These are phyloP conservation scores for Megamerina dolium DNA, from an alignment of 2,888 invertebrate genomes.

Conservation along the genomic window DNA sequence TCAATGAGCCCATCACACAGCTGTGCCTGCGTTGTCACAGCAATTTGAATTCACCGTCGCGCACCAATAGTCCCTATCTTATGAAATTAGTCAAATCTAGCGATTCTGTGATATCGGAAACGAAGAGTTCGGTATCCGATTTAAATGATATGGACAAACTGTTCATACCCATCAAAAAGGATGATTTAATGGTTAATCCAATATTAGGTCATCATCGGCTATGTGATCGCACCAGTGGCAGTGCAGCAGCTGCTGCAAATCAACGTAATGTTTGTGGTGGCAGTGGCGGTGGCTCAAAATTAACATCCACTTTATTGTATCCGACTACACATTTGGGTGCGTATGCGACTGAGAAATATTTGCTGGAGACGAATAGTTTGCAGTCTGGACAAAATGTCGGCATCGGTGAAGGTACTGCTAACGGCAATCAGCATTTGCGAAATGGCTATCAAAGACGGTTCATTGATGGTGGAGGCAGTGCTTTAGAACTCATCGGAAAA, in stretches of 20 bases:
- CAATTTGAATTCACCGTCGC: constrained; percentile 51
- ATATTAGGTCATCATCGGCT: constrained; percentile 57
- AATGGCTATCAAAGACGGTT: constrained; percentile 35
- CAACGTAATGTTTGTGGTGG: neutral
- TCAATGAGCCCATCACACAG: constrained; percentile 36
- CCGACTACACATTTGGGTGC: constrained; percentile 30
- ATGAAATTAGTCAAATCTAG: constrained; percentile 49
- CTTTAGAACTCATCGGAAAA: constrained; percentile 31
- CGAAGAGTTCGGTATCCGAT: constrained; percentile 49
- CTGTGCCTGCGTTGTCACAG: constrained; percentile 60
- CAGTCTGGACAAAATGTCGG: constrained; percentile 6
- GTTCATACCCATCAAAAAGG: constrained; percentile 46
- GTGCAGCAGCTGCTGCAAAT: constrained; percentile 6
- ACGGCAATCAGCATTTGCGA: constrained; percentile 23
- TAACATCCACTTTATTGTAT: constrained; percentile 21
- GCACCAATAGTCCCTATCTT: constrained; percentile 48
- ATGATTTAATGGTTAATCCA: constrained; percentile 50
- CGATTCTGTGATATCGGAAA: constrained; percentile 49
- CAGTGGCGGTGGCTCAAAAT: constrained; percentile 14
- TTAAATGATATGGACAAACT: constrained; percentile 45
- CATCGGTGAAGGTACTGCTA: too few relatives aligned
- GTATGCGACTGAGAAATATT: constrained; percentile 33
- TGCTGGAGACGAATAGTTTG: constrained; percentile 32
- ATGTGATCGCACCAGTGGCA: constrained; percentile 51
- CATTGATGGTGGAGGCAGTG: constrained; percentile 41